These are phyloP conservation scores for Drosophila ficusphila DNA, from an alignment of 1,140 invertebrate species.

Conservation along the genomic window DNA sequence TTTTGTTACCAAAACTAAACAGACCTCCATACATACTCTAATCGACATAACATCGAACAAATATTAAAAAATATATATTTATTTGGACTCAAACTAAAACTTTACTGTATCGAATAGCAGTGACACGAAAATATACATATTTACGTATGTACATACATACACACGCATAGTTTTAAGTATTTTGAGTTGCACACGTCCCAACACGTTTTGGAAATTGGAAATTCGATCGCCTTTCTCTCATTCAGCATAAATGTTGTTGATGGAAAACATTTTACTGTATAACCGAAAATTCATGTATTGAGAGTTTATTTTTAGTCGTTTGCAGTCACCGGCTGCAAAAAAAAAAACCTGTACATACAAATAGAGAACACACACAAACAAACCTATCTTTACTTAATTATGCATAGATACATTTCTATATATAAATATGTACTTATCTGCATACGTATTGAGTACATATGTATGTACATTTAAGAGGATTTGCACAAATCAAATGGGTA, in stretches of 20 bases:
- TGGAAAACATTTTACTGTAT: conserved; percentile 60
- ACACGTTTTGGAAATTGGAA: conserved; percentile 65
- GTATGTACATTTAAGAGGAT: no score
- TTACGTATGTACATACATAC: no score
- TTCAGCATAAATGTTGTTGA: conserved; percentile 54
- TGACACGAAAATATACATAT: not conserved
- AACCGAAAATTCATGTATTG: conserved; percentile 67
- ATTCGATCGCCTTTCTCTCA: conserved; percentile 59
- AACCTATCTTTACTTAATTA: conserved; percentile 29
- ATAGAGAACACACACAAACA: conserved; percentile 15
- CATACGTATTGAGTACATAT: conserved; percentile 10
- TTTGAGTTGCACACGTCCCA: conserved; percentile 63
- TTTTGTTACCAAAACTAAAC: no score
- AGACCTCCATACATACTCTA: no score
- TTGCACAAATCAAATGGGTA: no score
- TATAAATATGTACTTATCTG: conserved; percentile 19
- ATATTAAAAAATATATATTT: not conserved
- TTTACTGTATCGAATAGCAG: not conserved
- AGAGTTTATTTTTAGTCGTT: conserved; percentile 68
- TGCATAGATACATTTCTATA: conserved; percentile 12
- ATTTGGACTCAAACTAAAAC: not conserved
- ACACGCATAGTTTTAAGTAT: no score
- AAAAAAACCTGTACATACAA: conserved; percentile 22
- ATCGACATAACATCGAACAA: no score
- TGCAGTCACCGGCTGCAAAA: conserved; percentile 57